phyloP scores from a whole-genome alignment of 2,888 invertebrate genomes.

The Smittia aterrima region DNA sequence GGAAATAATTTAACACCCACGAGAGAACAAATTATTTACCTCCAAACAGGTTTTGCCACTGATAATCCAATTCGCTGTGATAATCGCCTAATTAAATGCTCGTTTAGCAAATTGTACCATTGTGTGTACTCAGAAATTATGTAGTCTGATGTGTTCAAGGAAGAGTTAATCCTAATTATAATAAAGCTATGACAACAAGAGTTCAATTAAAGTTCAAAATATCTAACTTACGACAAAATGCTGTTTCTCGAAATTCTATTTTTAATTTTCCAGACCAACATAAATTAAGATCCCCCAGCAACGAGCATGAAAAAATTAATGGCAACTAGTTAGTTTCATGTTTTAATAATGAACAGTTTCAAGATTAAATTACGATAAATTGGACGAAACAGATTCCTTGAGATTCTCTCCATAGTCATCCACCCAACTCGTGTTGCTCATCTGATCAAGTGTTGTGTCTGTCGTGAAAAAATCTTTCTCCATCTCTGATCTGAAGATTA shows the following conservation, averaged over 20 bases:
- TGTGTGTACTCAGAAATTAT: not conserved
- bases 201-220: not conserved
- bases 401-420: constrained; percentile 15
- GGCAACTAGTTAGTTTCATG: no score
- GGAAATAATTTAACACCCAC: not conserved
- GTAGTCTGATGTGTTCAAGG: no score
- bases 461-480: not conserved
- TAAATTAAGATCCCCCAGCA: not conserved
- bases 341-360: not conserved
- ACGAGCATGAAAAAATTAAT: no score
- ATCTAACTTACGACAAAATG: constrained; percentile 19
- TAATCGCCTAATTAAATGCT: constrained; percentile 29
- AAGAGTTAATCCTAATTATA: not conserved
- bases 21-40: constrained; percentile 1
- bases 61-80: constrained; percentile 33
- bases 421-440: constrained; percentile 1
- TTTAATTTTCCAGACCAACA: not conserved
- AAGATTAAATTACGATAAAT: constrained; percentile 29
- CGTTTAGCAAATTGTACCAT: constrained; percentile 35
- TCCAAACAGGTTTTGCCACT: constrained; percentile 12
- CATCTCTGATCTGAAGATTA: not conserved
- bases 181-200: no score
- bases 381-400: constrained; percentile 22
- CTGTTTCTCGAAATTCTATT: constrained; percentile 8
- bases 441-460: not conserved